These are phyloP conservation scores for Galago senegalensis DNA, from an alignment of 2,797 vertebrate species.

Conservation along the genomic window DNA sequence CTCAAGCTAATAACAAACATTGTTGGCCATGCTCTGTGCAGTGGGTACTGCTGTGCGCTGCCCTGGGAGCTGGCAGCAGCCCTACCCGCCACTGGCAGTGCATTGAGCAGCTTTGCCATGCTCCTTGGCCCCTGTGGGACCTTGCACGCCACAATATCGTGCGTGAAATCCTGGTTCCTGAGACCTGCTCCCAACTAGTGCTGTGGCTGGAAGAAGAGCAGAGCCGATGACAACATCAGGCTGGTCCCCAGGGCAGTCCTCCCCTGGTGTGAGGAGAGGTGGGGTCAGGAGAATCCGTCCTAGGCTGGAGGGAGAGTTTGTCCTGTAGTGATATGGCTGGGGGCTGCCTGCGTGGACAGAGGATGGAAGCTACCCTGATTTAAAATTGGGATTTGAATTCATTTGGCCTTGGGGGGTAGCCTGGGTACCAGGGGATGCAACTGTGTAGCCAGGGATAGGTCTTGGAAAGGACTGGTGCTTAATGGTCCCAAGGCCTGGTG, in stretches of 20 bases:
- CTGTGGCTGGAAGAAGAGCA: fast-evolving
- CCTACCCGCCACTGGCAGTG: neutral
- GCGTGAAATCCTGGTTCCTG: neutral
- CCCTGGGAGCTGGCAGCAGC: neutral
- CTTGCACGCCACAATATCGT: neutral
- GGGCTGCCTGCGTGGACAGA: fast-evolving
- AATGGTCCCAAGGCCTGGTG: fast-evolving
- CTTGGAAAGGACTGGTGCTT: fast-evolving
- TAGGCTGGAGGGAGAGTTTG: neutral
- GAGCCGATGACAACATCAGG: neutral
- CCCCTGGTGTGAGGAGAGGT: too few species aligned
- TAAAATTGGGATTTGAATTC: neutral
- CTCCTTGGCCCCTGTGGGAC: neutral
- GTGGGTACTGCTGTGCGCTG: fast-evolving
- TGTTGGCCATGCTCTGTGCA: fast-evolving
- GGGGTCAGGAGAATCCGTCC: fast-evolving
- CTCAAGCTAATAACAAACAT: neutral
- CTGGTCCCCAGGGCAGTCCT: fast-evolving
- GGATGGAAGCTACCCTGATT: fast-evolving
- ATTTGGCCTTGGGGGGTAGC: neutral
- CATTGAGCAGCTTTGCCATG: neutral
- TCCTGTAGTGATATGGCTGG: fast-evolving
- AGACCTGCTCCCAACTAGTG: neutral
- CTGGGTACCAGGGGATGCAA: fast-evolving
- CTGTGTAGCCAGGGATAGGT: neutral